phyloP scores from a whole-genome alignment of 2,113 vertebrate species.

The Colaptes auratus region DNA sequence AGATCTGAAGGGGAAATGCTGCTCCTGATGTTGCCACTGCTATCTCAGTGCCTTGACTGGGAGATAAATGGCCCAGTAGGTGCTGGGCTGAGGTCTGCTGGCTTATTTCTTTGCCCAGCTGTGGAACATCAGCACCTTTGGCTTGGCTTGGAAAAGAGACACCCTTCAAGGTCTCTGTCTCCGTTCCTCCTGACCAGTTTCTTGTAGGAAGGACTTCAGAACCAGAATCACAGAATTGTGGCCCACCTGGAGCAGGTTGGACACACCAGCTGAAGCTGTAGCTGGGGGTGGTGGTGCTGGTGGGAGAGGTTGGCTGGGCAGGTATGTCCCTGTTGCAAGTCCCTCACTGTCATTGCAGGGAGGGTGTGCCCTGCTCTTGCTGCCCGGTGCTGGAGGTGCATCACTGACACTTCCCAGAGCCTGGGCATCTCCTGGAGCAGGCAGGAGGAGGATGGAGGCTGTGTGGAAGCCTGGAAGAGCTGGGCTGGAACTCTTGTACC shows the following conservation, averaged over 20 bases:
- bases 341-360: rapidly evolving
- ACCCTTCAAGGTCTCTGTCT: neutral
- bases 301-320: neutral
- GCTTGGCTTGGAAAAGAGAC: neutral
- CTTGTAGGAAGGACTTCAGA: neutral
- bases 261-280: neutral
- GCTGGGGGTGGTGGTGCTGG: neutral
- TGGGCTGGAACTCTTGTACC: neutral
- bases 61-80: neutral
- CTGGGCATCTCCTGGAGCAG: neutral
- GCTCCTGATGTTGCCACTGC: neutral
- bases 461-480: neutral
- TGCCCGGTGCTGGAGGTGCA: neutral
- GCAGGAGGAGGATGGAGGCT: neutral
- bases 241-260: too few relatives aligned
- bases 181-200: rapidly evolving
- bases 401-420: neutral
- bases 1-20: slow-evolving; percentile 2
- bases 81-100: neutral
- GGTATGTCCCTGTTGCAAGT: rapidly evolving
- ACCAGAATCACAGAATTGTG: too few relatives aligned
- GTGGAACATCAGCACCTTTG: neutral
- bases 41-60: neutral
- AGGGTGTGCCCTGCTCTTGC: neutral
- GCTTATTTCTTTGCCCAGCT: neutral